phyloP scores from a whole-genome alignment of 2,888 invertebrate genomes.

The Lepidochrysops patricia region DNA sequence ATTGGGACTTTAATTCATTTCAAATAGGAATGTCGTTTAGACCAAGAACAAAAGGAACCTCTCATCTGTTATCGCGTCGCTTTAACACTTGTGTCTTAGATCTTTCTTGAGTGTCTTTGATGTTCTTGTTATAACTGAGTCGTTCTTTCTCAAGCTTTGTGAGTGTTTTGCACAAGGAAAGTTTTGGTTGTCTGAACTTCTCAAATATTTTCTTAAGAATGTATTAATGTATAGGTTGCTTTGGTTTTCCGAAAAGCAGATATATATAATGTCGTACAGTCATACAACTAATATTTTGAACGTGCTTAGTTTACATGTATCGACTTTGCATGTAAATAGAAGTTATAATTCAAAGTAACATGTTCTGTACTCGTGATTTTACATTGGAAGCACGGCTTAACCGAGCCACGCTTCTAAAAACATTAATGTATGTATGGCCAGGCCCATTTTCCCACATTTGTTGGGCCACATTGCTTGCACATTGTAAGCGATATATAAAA shows the following conservation, averaged over 20 bases:
- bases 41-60: not conserved
- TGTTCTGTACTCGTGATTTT: not conserved
- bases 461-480: not conserved
- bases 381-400: not conserved
- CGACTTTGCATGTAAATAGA: not conserved
- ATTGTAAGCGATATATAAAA: no score
- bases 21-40: no score
- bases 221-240: not conserved
- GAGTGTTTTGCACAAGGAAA: not conserved
- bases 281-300: not conserved
- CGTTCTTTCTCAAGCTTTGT: no score
- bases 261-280: not conserved
- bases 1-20: no score
- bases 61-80: not conserved
- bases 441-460: not conserved
- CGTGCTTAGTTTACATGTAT: not conserved
- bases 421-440: slow-evolving; percentile 5
- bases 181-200: not conserved
- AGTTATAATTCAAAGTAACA: not conserved
- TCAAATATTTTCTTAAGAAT: not conserved
- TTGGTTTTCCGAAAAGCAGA: not conserved
- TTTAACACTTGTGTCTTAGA: not conserved
- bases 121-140: not conserved
- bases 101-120: not conserved
- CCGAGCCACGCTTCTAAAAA: not conserved